These are phyloP conservation scores for Ips nitidus DNA, from an alignment of 1,140 invertebrate species.

Conservation along the genomic window DNA sequence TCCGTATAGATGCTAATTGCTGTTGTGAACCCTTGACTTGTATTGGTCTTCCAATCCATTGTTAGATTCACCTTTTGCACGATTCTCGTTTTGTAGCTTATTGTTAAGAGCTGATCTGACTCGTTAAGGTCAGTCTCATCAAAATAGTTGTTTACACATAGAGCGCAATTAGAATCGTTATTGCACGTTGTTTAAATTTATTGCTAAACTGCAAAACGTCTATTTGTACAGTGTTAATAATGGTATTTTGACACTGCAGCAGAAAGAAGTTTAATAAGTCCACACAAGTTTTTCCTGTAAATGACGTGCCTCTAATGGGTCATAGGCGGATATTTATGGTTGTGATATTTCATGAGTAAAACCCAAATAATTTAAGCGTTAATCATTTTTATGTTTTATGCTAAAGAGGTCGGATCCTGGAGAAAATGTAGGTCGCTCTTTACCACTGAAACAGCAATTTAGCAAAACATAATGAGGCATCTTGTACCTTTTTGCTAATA, in stretches of 20 bases:
- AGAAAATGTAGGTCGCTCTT: background rate
- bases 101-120: background rate
- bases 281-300: slow-evolving; percentile 13
- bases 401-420: slow-evolving; percentile 24
- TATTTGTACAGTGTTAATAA: too few species aligned
- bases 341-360: slow-evolving; percentile 28
- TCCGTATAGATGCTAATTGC: slow-evolving; percentile 39
- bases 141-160: too few species aligned
- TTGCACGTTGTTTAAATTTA: too few species aligned
- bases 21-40: slow-evolving; percentile 30
- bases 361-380: slow-evolving; percentile 30
- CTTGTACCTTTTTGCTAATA: too few species aligned
- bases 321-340: slow-evolving; percentile 30
- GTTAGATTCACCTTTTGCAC: slow-evolving; percentile 29
- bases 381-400: slow-evolving; percentile 39
- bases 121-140: too few species aligned
- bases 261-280: too few species aligned
- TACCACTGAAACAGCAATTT: too few species aligned
- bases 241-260: too few species aligned
- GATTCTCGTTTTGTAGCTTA: slow-evolving; percentile 24
- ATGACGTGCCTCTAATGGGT: slow-evolving; percentile 34
- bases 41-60: slow-evolving; percentile 34
- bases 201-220: too few species aligned
- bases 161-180: too few species aligned
- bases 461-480: too few species aligned